phyloP scores from a whole-genome alignment of 2,113 vertebrate species.

The Brachyhypopomus occidentalis region DNA sequence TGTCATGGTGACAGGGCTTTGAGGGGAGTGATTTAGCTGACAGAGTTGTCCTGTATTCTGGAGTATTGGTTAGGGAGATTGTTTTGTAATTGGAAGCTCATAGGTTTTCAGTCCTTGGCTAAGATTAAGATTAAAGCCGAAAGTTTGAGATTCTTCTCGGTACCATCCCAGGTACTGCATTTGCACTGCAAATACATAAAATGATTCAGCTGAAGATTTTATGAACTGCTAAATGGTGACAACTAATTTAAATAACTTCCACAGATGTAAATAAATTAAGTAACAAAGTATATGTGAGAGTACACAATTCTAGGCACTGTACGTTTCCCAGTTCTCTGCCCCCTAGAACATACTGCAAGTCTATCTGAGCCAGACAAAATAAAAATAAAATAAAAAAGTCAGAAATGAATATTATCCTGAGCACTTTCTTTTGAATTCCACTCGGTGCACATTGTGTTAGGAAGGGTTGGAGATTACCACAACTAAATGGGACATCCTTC shows the following conservation, averaged over 20 bases:
- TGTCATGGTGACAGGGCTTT: slow-evolving; percentile 44
- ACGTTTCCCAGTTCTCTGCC: background rate
- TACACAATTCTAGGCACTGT: background rate
- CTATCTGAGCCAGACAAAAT: background rate
- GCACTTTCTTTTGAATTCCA: background rate
- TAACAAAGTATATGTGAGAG: background rate
- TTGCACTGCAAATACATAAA: slow-evolving; percentile 1
- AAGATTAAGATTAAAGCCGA: slow-evolving; percentile 3
- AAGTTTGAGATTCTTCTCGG: slow-evolving; percentile 15
- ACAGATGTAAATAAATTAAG: background rate
- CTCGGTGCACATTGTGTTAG: background rate
- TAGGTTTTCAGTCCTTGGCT: slow-evolving; percentile 33
- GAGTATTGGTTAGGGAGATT: slow-evolving; percentile 46
- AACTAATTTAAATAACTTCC: background rate
- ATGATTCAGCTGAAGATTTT: background rate
- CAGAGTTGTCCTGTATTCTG: slow-evolving; percentile 40
- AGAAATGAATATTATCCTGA: background rate
- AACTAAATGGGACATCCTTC: too few relatives aligned
- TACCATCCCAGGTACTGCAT: slow-evolving; percentile 15
- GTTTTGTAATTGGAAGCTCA: slow-evolving; percentile 44
- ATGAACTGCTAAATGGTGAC: slow-evolving; percentile 10
- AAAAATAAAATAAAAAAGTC: background rate
- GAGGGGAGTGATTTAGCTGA: slow-evolving; percentile 41
- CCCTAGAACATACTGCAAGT: background rate
- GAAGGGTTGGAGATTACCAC: background rate